These are phyloP conservation scores for Drosophila pectinifera DNA, from an alignment of 1,140 invertebrate species.

Conservation along the genomic window DNA sequence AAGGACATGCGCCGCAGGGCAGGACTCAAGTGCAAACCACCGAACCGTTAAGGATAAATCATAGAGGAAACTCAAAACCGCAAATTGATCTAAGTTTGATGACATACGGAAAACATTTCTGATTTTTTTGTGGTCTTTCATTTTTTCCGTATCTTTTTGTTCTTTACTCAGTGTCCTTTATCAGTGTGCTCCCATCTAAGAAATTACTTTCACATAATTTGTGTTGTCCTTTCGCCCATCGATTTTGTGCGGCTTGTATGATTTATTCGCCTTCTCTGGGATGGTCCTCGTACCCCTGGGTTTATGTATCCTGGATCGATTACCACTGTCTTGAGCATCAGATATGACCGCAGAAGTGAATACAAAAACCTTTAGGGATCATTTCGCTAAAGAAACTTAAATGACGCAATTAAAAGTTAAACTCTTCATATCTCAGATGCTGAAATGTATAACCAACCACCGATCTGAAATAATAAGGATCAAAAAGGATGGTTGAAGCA, in stretches of 20 bases:
- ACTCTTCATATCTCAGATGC: slow-evolving; percentile 37
- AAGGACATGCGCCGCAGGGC: slow-evolving; percentile 58
- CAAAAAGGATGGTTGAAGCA: background rate
- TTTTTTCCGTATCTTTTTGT: slow-evolving; percentile 34
- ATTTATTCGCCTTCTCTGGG: slow-evolving; percentile 60
- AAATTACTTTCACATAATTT: slow-evolving; percentile 81
- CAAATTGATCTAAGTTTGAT: slow-evolving; percentile 80
- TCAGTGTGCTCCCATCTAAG: slow-evolving; percentile 75
- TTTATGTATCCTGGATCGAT: slow-evolving; percentile 60
- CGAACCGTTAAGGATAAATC: slow-evolving; percentile 75
- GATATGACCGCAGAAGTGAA: slow-evolving; percentile 52
- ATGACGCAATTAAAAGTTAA: slow-evolving; percentile 41
- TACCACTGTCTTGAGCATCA: slow-evolving; percentile 53
- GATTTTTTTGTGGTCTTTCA: slow-evolving; percentile 14
- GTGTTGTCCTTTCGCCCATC: slow-evolving; percentile 39
- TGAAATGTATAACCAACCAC: slow-evolving; percentile 2
- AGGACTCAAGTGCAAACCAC: slow-evolving; percentile 65
- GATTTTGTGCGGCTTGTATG: slow-evolving; percentile 52
- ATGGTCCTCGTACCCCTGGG: slow-evolving; percentile 34
- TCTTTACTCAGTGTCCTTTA: slow-evolving; percentile 29
- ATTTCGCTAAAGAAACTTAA: slow-evolving; percentile 33
- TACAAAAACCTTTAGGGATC: slow-evolving; percentile 35
- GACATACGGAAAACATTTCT: slow-evolving; percentile 52
- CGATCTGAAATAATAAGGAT: slow-evolving; percentile 12
- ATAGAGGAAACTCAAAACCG: slow-evolving; percentile 55